These are phyloP conservation scores for Amblyopsis rosae DNA, from an alignment of 2,113 vertebrate genomes.

Conservation along the genomic window DNA sequence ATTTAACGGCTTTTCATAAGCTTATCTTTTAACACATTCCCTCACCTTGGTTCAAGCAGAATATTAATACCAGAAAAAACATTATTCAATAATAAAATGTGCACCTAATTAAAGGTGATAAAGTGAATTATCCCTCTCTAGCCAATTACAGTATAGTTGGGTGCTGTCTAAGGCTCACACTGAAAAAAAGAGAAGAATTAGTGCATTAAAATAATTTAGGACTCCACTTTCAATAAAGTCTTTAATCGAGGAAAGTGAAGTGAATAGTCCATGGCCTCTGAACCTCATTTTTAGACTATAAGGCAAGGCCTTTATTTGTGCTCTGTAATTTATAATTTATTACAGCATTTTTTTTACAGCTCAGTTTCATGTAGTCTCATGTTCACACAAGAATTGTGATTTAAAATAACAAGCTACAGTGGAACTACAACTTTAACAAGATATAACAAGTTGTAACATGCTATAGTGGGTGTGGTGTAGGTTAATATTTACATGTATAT, in stretches of 20 bases:
- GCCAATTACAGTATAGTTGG: slow-evolving; percentile 65
- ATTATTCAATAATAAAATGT: slow-evolving; percentile 60
- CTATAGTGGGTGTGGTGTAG: too few relatives aligned
- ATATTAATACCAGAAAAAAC: slow-evolving; percentile 39
- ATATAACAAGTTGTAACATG: too few relatives aligned
- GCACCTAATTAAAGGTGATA: slow-evolving; percentile 59
- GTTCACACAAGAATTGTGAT: too few relatives aligned
- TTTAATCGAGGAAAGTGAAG: slow-evolving; percentile 43
- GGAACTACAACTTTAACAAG: too few relatives aligned
- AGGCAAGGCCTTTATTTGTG: slow-evolving; percentile 38
- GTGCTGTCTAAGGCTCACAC: slow-evolving; percentile 27
- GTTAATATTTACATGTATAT: too few relatives aligned
- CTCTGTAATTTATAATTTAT: slow-evolving; percentile 16
- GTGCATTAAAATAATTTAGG: slow-evolving; percentile 68
- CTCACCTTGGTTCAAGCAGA: slow-evolving; percentile 32
- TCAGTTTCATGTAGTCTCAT: too few relatives aligned
- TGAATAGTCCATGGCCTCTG: slow-evolving; percentile 40
- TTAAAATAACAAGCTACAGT: neutral
- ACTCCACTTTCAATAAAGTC: slow-evolving; percentile 44
- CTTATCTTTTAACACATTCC: slow-evolving; percentile 23
- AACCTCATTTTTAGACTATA: slow-evolving; percentile 22
- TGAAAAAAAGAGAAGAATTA: slow-evolving; percentile 58
- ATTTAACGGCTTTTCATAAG: neutral
- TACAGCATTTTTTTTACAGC: neutral
- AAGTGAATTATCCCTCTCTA: slow-evolving; percentile 51